Conservation (phyloP, 1,140 invertebrate genomes). For the Wiebesia pumilae region DNA sequence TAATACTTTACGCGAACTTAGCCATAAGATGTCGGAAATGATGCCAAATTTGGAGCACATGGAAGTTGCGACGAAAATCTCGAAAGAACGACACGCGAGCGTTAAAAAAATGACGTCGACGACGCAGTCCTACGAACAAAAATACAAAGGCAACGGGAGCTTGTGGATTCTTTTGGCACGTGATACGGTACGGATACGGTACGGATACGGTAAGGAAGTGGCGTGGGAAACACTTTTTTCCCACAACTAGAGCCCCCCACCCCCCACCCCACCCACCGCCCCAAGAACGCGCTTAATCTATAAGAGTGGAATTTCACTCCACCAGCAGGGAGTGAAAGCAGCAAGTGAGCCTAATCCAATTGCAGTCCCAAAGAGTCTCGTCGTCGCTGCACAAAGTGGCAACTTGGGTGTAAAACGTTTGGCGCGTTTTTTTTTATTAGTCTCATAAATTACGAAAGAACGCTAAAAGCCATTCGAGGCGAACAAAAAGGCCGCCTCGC, state of each 20-base stretch:
- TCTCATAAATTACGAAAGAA: slow-evolving; percentile 10
- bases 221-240: background rate
- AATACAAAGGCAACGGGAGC: background rate
- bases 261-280: background rate
- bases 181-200: background rate
- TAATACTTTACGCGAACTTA: background rate
- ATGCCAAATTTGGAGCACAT: background rate
- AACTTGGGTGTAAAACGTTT: background rate
- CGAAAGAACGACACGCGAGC: background rate
- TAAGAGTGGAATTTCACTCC: background rate
- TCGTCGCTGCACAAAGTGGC: background rate
- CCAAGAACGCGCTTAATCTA: background rate
- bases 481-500: background rate
- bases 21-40: background rate
- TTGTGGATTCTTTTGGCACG: background rate
- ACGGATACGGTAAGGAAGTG: background rate
- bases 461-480: background rate
- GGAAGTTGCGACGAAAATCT: background rate
- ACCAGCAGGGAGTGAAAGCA: background rate
- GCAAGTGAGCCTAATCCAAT: background rate
- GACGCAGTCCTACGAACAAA: background rate
- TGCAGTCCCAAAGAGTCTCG: background rate
- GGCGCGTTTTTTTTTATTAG: background rate
- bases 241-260: background rate
- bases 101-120: background rate